Evolutionary conservation across 2,888 invertebrate species (phyloP), one percentile per base, ranked within the genome.

Genomic region (Coelopa pilipes): DNA sequence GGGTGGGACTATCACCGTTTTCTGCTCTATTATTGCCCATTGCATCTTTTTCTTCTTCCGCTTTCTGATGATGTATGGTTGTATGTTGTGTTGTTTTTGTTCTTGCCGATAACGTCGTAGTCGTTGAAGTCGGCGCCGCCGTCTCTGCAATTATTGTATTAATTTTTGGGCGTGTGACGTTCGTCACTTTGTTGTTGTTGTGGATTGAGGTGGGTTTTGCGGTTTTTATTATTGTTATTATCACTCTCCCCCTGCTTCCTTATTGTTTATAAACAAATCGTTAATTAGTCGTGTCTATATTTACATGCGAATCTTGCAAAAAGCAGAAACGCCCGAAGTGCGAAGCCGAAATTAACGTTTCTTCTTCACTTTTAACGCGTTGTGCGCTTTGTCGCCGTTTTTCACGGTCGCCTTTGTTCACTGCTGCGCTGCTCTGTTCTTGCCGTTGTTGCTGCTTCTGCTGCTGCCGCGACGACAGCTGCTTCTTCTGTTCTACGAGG

Each of bases 251-350:
- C 34, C 21, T 69, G 49, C 19, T 50, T 24, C 12, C 45, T 49
- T 60, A 50, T 62, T 70, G 63, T 70, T 70, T 63, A 70, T 70
- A 70, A 70, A 70, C 70, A 70, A 70, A 70, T 49, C 63, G 63
- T 63, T 70, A 63, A 70, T 70, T 70, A 70, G 62, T 63, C 57
- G 62, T 19, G 17, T n/a, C 49, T 46, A 60, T 13, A 55, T 53
- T 53, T 10, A 50, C 13, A 12, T 15, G 24, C 34, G 45, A 55
- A 17, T 45, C 45, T 24, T 62, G 49, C n/a, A 12, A 53, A 66
- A 66, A 49, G 1, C 60, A 7, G 49, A 60, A 17, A 46, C 65
- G 47, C 70, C 19, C 45, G 15, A 59, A 46, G 55, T 15, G 19
- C 21, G 46, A n/a, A 21, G 21, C 3, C 12, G 62, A 62, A 62